These are phyloP conservation scores for Myopa testacea DNA, from an alignment of 2,888 invertebrate genomes.

Conservation along the genomic window DNA sequence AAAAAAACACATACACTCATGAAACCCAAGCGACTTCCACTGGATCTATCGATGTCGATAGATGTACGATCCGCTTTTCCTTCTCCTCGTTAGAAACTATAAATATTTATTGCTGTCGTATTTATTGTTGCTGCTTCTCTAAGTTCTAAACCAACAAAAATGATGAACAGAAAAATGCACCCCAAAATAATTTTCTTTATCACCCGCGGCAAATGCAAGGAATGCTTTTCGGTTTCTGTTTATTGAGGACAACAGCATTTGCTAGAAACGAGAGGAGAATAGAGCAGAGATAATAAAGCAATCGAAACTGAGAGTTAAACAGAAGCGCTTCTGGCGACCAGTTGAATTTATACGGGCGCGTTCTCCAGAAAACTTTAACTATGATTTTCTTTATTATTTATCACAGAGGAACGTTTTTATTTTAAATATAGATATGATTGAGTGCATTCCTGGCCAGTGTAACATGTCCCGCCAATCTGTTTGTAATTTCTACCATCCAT, in stretches of 20 bases:
- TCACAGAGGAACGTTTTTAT: too few species aligned
- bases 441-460: too few species aligned
- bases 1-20: too few species aligned
- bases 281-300: not conserved
- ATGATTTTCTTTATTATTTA: not conserved
- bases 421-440: too few species aligned
- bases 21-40: too few species aligned
- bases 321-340: not conserved
- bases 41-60: too few species aligned
- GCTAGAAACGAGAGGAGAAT: not conserved
- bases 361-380: not conserved
- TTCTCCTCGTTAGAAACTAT: not conserved
- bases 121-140: slow-evolving; percentile 17
- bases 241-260: slow-evolving; percentile 12
- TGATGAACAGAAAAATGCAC: slow-evolving; percentile 8
- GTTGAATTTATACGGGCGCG: not conserved
- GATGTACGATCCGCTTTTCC: not conserved
- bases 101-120: not conserved
- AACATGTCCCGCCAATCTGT: too few species aligned
- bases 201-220: slow-evolving; percentile 44
- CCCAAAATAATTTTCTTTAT: slow-evolving; percentile 43
- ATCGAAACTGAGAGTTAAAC: not conserved
- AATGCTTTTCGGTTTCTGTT: slow-evolving; percentile 25
- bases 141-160: slow-evolving; percentile 19
- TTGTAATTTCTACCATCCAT: too few species aligned